phyloP scores from a whole-genome alignment of 1,140 invertebrate genomes.

The Mizuhopecten yessoensis region DNA sequence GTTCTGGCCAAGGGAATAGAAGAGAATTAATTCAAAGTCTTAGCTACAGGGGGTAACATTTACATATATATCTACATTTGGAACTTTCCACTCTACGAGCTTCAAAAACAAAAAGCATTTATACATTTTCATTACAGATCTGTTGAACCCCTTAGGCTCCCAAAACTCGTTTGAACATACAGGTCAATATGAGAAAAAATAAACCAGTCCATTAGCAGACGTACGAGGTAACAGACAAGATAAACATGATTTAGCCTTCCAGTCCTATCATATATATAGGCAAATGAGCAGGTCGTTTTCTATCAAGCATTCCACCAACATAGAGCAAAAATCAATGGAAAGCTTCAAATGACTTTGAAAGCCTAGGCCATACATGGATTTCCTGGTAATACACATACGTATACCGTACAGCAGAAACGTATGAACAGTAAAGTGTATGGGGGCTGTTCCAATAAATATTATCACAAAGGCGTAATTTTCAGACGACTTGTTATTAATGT shows the following conservation, averaged over 20 bases:
- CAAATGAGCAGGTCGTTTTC: slow-evolving; percentile 20
- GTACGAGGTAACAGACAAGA: background rate
- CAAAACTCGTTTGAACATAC: background rate
- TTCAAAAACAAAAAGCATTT: background rate
- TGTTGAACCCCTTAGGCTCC: background rate
- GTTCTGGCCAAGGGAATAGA: background rate
- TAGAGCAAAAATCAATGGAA: background rate
- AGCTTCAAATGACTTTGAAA: slow-evolving; percentile 1
- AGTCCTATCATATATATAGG: background rate
- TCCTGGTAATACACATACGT: background rate
- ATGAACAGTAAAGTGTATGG: background rate
- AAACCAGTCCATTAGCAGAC: background rate
- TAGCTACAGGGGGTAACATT: background rate
- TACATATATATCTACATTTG: background rate
- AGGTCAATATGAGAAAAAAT: background rate
- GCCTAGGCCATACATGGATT: background rate
- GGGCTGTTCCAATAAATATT: background rate
- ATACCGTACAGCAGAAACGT: background rate
- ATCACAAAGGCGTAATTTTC: background rate
- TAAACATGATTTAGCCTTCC: slow-evolving; percentile 24
- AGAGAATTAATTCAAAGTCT: background rate
- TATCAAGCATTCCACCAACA: background rate
- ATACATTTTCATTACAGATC: background rate
- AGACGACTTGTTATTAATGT: background rate
- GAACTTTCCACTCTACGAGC: background rate